Evolutionary conservation across 2,113 vertebrate genomes (phyloP).

Genomic region (Chroicocephalus ridibundus): DNA sequence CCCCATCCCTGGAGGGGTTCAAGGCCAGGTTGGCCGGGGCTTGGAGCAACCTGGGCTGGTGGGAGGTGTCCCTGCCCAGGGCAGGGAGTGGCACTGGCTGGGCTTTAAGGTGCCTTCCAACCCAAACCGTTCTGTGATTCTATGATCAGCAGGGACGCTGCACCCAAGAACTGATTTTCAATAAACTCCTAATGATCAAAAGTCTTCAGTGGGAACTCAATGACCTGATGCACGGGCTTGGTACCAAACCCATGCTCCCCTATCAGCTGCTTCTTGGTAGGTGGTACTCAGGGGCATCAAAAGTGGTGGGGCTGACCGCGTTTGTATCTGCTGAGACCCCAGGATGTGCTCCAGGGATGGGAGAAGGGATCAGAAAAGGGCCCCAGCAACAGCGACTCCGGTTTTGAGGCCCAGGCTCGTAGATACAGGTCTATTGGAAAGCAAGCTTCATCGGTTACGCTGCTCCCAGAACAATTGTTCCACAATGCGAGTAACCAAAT

Average conservation of each 20-base stretch:
- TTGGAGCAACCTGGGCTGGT: too few species aligned
- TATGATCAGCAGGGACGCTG: background rate
- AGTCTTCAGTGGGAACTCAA: background rate
- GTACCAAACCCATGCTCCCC: background rate
- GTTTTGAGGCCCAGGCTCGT: fast-evolving
- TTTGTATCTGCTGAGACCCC: background rate
- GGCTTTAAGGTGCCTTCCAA: background rate
- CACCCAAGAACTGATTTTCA: background rate
- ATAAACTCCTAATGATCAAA: background rate
- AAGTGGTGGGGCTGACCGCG: background rate
- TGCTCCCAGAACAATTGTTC: background rate
- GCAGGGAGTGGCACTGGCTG: too few species aligned
- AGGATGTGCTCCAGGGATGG: background rate
- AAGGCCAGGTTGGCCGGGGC: too few species aligned
- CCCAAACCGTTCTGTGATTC: background rate
- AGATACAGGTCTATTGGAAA: background rate
- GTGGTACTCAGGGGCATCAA: background rate
- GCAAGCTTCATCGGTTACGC: fast-evolving
- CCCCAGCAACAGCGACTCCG: background rate
- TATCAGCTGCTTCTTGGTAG: background rate
- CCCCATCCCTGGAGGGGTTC: too few species aligned
- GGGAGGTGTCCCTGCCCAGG: too few species aligned
- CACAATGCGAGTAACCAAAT: background rate
- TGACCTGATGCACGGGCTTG: background rate
- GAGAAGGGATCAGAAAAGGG: background rate